Conservation (phyloP, 2,113 vertebrate genomes). For the Leptodactylus fuscus region DNA sequence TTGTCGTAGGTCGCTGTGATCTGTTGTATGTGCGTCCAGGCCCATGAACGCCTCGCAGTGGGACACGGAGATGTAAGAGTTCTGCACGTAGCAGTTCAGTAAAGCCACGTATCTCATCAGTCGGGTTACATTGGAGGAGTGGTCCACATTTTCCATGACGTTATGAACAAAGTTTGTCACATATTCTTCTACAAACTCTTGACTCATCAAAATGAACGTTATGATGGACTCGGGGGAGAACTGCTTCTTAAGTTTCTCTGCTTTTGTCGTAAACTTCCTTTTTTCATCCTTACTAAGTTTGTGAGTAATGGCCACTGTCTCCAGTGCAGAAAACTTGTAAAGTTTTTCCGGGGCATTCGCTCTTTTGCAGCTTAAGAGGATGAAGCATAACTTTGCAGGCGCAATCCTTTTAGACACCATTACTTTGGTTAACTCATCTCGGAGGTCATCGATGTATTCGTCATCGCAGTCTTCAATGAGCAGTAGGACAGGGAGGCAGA, state of each 20-base stretch:
- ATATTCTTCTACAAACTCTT: slow-evolving; percentile 73
- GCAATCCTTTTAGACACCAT: slow-evolving; percentile 67
- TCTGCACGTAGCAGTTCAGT: slow-evolving; percentile 81
- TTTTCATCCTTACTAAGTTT: slow-evolving; percentile 76
- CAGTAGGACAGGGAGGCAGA: slow-evolving; percentile 78
- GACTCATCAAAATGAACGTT: slow-evolving; percentile 83
- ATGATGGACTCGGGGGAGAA: slow-evolving; percentile 75
- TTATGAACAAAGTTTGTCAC: slow-evolving; percentile 73
- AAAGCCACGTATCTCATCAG: slow-evolving; percentile 79
- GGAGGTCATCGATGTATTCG: slow-evolving; percentile 78
- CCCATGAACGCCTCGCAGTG: slow-evolving; percentile 81
- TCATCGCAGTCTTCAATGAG: slow-evolving; percentile 80
- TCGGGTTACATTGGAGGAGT: slow-evolving; percentile 65
- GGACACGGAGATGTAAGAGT: slow-evolving; percentile 80
- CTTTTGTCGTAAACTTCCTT: slow-evolving; percentile 73
- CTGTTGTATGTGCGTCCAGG: slow-evolving; percentile 59
- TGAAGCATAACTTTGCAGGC: slow-evolving; percentile 71
- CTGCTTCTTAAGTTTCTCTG: slow-evolving; percentile 64
- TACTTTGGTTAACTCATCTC: slow-evolving; percentile 71
- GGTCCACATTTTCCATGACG: slow-evolving; percentile 74
- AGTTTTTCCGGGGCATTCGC: slow-evolving; percentile 75
- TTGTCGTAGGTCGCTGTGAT: slow-evolving; percentile 65
- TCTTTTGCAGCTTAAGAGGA: slow-evolving; percentile 78
- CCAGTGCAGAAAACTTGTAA: slow-evolving; percentile 70
- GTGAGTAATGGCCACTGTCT: slow-evolving; percentile 82